A percentile compares a stretch with the other conserved stretches of the same genome.
These are phyloP conservation scores for Drosophila busckii DNA, from an alignment of 1,140 invertebrate species.

Conservation along the genomic window DNA sequence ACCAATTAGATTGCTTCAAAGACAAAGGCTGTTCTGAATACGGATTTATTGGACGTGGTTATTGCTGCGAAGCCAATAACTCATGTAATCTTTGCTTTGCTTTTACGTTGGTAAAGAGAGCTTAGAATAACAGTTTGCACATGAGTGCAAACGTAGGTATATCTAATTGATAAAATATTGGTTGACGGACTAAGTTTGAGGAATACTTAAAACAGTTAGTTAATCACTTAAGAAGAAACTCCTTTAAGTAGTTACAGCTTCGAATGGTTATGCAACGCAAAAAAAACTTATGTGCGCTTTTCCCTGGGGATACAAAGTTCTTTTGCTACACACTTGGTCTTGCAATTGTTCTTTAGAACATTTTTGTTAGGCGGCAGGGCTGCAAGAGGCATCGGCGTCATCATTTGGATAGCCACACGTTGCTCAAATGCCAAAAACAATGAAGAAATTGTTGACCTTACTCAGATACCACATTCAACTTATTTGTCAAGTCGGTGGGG, in stretches of 20 bases:
- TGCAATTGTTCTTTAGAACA: slow-evolving; percentile 9
- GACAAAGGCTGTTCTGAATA: too few relatives aligned
- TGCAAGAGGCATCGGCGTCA: slow-evolving; percentile 36
- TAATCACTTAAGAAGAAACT: neutral
- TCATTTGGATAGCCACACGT: slow-evolving; percentile 52
- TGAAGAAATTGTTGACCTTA: slow-evolving; percentile 67
- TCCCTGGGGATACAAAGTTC: slow-evolving; percentile 40
- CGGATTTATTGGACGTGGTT: too few relatives aligned
- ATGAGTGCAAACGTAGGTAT: too few relatives aligned
- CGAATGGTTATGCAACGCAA: slow-evolving; percentile 45
- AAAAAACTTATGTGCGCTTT: slow-evolving; percentile 18
- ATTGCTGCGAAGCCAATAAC: too few relatives aligned
- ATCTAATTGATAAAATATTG: too few relatives aligned
- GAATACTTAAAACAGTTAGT: slow-evolving; percentile 3
- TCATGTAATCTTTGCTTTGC: too few relatives aligned
- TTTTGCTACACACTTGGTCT: slow-evolving; percentile 22
- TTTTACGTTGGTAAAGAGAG: too few relatives aligned
- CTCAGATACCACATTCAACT: slow-evolving; percentile 17
- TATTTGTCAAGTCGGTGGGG: neutral
- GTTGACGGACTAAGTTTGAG: too few relatives aligned
- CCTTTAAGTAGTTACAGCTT: slow-evolving; percentile 45
- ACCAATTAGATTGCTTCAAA: too few relatives aligned
- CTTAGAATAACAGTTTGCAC: too few relatives aligned
- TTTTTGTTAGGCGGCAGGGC: slow-evolving; percentile 3
- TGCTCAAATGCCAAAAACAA: slow-evolving; percentile 57